Percentiles rank a stretch among this genome's conserved stretches.
Conservation (phyloP, 1,140 invertebrate species). For the Cepaea nemoralis region DNA sequence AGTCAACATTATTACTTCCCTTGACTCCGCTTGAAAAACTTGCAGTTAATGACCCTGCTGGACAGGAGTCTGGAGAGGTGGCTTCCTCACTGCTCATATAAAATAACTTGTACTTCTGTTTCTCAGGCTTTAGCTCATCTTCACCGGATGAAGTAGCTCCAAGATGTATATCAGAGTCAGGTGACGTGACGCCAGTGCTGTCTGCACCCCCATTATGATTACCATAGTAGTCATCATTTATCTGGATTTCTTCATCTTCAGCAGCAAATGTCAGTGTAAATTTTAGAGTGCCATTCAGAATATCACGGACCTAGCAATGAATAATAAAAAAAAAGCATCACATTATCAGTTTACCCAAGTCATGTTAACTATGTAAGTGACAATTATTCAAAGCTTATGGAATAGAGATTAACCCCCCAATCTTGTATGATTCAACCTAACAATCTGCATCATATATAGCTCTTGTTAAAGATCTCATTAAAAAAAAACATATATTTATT, state of each 20-base stretch:
- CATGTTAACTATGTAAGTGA: too few species aligned
- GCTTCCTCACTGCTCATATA: constrained; percentile 66
- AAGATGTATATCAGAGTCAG: constrained; percentile 50
- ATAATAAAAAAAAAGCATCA: background rate
- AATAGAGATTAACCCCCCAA: too few species aligned
- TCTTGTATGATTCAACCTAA: too few species aligned
- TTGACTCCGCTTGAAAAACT: background rate
- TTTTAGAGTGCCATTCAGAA: constrained; percentile 71
- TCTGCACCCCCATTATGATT: background rate
- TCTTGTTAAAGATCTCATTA: too few species aligned
- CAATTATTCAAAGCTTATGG: too few species aligned
- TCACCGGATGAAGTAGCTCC: constrained; percentile 21
- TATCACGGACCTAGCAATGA: constrained; percentile 67
- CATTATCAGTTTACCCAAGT: too few species aligned
- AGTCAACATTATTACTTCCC: background rate
- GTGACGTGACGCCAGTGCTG: constrained; percentile 40
- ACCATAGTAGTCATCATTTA: constrained; percentile 59
- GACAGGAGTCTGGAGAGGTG: background rate
- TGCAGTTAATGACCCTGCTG: background rate
- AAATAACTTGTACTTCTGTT: constrained; percentile 49
- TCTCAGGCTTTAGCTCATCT: background rate
- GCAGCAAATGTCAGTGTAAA: constrained; percentile 62
- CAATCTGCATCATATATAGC: too few species aligned
- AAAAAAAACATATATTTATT: too few species aligned
- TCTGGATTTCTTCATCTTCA: constrained; percentile 61